phyloP scores from a whole-genome alignment of 2,797 vertebrate species.

The Rachycentron canadum region DNA sequence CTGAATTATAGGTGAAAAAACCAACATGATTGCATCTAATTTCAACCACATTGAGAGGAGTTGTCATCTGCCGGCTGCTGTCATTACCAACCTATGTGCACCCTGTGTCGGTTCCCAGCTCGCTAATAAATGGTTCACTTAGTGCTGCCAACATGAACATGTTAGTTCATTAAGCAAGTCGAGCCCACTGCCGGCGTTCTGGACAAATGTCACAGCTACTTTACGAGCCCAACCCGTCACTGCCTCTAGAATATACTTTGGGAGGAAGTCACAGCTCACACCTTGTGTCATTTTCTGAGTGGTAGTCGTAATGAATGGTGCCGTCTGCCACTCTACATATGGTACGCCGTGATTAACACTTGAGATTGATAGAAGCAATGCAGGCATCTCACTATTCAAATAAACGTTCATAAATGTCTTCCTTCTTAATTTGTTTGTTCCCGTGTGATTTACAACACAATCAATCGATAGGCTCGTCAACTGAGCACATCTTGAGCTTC shows the following conservation, averaged over 20 bases:
- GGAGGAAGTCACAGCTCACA: slow-evolving; percentile 42
- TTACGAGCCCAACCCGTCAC: slow-evolving; percentile 61
- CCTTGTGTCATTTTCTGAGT: slow-evolving; percentile 49
- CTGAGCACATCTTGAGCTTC: not conserved
- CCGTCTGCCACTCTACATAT: slow-evolving; percentile 62
- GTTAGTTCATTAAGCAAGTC: slow-evolving; percentile 83
- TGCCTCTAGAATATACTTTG: slow-evolving; percentile 37
- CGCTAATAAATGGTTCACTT: slow-evolving; percentile 81
- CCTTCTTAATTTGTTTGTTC: slow-evolving; percentile 43
- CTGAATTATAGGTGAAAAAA: not conserved
- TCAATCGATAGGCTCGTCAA: slow-evolving; percentile 30
- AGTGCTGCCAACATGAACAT: slow-evolving; percentile 78
- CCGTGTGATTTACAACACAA: slow-evolving; percentile 41
- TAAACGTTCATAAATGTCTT: slow-evolving; percentile 32
- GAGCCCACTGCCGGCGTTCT: slow-evolving; percentile 63
- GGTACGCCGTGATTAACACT: slow-evolving; percentile 56
- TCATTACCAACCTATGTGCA: slow-evolving; percentile 67
- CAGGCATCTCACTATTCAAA: slow-evolving; percentile 21
- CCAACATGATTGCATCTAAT: slow-evolving; percentile 9
- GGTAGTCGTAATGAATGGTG: slow-evolving; percentile 58
- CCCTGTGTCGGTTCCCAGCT: slow-evolving; percentile 65
- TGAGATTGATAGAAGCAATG: slow-evolving; percentile 50
- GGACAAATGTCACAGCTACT: slow-evolving; percentile 82
- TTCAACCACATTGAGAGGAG: slow-evolving; percentile 31
- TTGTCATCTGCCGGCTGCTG: slow-evolving; percentile 68